Conservation (phyloP, 2,113 vertebrate genomes). For the Aythya baeri region DNA sequence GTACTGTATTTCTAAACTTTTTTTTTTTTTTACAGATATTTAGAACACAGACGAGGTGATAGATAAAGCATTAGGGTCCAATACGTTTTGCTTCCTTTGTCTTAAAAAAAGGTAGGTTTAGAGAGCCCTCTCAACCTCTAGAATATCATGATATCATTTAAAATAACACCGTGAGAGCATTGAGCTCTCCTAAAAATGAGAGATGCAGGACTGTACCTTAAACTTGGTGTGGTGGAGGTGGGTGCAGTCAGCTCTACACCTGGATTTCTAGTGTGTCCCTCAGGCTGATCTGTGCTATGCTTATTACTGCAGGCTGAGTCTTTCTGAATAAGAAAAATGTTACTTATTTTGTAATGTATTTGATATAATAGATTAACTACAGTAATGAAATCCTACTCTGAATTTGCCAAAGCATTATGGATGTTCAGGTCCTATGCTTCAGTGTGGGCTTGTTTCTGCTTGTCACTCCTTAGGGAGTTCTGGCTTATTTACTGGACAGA, state of each 20-base stretch:
- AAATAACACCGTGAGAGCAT: neutral
- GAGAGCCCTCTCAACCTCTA: neutral
- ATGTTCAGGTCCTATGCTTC: neutral
- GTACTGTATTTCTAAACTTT: neutral
- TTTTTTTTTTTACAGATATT: neutral
- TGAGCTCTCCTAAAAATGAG: neutral
- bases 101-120: neutral
- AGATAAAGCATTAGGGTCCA: neutral
- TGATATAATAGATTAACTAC: neutral
- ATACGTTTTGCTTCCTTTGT: neutral
- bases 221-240: neutral
- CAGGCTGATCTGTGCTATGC: neutral
- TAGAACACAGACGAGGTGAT: neutral
- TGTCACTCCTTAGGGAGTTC: neutral
- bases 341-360: neutral
- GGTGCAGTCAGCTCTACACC: rapidly evolving
- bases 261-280: neutral
- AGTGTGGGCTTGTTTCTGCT: neutral
- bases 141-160: neutral
- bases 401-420: neutral
- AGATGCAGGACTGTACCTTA: neutral
- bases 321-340: neutral
- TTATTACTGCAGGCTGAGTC: neutral
- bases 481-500: neutral
- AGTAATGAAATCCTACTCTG: neutral